These are phyloP conservation scores for Epirrhoe alternata DNA, from an alignment of 2,888 invertebrate genomes.

Conservation along the genomic window DNA sequence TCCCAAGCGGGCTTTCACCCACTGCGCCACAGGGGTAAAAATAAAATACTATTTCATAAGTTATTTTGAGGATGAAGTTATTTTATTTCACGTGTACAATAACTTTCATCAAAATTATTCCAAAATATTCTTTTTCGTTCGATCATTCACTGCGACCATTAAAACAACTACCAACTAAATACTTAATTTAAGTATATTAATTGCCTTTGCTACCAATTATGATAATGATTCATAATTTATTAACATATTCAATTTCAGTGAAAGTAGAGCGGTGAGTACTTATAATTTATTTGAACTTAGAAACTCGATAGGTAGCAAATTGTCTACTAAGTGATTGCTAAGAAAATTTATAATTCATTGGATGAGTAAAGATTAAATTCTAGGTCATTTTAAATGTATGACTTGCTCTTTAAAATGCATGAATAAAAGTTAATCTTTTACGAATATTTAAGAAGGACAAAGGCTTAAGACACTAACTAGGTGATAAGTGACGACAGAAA, in stretches of 20 bases:
- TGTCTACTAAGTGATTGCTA: slow-evolving; percentile 12
- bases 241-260: slow-evolving; percentile 12
- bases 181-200: slow-evolving; percentile 10
- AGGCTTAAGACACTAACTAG: no score
- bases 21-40: no score
- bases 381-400: neutral
- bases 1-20: no score
- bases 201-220: slow-evolving; percentile 14
- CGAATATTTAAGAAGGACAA: no score
- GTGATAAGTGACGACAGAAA: no score
- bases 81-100: no score
- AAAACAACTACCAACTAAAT: slow-evolving; percentile 2
- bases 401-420: neutral
- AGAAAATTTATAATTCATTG: slow-evolving; percentile 8
- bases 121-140: slow-evolving; percentile 4
- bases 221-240: slow-evolving; percentile 28
- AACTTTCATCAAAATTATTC: neutral
- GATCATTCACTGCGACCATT: neutral
- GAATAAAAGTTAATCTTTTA: no score
- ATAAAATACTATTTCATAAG: no score
- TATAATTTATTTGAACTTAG: slow-evolving; percentile 13
- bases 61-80: no score
- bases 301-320: slow-evolving; percentile 16
- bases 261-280: slow-evolving; percentile 12
- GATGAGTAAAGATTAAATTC: neutral